Evolutionary conservation across 2,113 vertebrate species (phyloP), one percentile per base, ranked within the genome.

Genomic region (Osmerus eperlanus): DNA sequence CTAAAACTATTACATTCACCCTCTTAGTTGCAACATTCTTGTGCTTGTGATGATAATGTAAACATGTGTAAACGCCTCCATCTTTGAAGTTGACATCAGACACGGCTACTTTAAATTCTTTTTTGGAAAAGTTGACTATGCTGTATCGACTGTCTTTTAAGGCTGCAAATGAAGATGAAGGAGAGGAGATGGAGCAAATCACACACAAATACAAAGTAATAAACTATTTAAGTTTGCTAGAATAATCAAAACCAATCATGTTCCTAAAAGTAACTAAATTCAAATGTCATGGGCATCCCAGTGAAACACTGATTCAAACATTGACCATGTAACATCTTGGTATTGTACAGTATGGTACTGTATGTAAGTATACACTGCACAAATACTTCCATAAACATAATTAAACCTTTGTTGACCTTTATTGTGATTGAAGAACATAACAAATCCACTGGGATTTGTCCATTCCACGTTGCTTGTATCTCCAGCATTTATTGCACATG

Each of bases 31-130:
- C 55, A 1, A 55, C 15, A 1, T 3, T 28, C n/a, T 64, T 2
- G 0, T 62, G 0, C 3, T 0, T 60, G n/a, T 91, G 41, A 47
- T 91, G 41, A 47, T 47, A 92, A 9, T 83, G 68, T 54, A 56
- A 2, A 80, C 92, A 93, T 5, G 28, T 90, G 72, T 92, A 93
- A 36, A 59, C 64, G 32, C 92, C 92, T 70, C 83, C 88, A 67
- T 93, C 91, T 29, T 73, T 85, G 32, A 92, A 87, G 13, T 67
- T 86, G 47, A 91, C 70, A 8, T 79, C 29, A 3, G 87, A 84
- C 67, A 93, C 52, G 11, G 71, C 81, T 63, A 92, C 14, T 41
- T 74, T 72, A 82, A 82, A 92, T 53, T 85, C 62, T 0, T 83
- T 75, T 3, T 29, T 0, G 0, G 89, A 87, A 56, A 80, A 79